Conservation (phyloP, 2,797 vertebrate genomes). For the Nothura maculosa region DNA sequence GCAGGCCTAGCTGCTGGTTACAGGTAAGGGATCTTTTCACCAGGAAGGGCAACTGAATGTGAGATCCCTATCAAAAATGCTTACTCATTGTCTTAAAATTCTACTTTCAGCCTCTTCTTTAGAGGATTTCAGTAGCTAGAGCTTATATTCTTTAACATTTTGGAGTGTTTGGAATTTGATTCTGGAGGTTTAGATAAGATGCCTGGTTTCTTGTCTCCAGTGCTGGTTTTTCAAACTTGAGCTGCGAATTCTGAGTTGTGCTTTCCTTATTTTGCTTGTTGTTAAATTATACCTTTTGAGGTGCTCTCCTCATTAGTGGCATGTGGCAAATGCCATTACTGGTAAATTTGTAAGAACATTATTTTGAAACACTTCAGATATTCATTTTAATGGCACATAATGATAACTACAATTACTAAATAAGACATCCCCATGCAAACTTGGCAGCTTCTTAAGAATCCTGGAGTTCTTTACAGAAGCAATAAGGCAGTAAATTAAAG, state of each 20-base stretch:
- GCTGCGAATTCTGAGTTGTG: conserved; percentile 45
- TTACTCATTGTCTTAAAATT: conserved; percentile 62
- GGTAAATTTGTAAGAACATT: conserved; percentile 46
- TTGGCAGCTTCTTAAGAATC: conserved; percentile 25
- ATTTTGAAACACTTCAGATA: conserved; percentile 58
- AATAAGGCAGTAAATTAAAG: conserved; percentile 52
- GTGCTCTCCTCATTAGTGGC: conserved; percentile 48
- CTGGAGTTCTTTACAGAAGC: conserved; percentile 36
- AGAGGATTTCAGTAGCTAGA: conserved; percentile 29
- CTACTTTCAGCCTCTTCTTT: background rate
- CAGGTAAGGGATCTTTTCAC: conserved; percentile 71
- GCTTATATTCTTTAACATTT: conserved; percentile 24
- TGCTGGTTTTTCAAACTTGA: conserved; percentile 36
- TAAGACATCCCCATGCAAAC: conserved; percentile 31
- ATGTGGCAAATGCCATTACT: conserved; percentile 1
- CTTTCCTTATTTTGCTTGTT: conserved; percentile 48
- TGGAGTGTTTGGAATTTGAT: background rate
- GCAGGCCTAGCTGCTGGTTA: conserved; percentile 66
- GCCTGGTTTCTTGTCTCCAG: conserved; percentile 41
- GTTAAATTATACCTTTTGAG: conserved; percentile 54
- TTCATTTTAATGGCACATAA: conserved; percentile 62
- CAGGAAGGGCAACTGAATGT: conserved; percentile 61
- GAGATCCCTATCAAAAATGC: conserved; percentile 62
- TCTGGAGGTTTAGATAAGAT: conserved; percentile 14
- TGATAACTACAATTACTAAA: conserved; percentile 60